These are phyloP conservation scores for Geotrupes spiniger DNA, from an alignment of 2,888 invertebrate species.

Conservation along the genomic window DNA sequence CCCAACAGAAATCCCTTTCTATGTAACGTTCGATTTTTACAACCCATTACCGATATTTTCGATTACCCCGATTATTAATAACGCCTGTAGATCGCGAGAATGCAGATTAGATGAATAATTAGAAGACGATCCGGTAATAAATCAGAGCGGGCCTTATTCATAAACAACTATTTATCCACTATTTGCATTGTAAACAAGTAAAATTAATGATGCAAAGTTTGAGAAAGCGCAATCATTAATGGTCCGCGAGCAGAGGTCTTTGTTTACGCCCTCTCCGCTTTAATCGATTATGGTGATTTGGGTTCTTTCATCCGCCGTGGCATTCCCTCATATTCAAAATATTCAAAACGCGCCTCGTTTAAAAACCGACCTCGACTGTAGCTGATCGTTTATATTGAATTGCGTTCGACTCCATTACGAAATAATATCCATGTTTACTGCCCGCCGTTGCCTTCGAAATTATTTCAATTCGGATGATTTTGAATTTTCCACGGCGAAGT, in stretches of 20 bases:
- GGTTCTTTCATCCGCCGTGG: conserved; percentile 32
- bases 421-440: too few species aligned
- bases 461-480: too few species aligned
- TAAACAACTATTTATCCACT: conserved; percentile 26
- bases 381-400: conserved; percentile 29
- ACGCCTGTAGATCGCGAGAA: too few species aligned
- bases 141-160: conserved; percentile 13
- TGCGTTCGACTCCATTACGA: conserved; percentile 14
- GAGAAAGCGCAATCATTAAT: conserved; percentile 33
- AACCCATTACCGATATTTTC: too few species aligned
- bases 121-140: too few species aligned
- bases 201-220: conserved; percentile 38
- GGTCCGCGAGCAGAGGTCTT: conserved; percentile 26
- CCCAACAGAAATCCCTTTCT: too few species aligned
- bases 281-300: conserved; percentile 34
- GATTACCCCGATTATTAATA: too few species aligned
- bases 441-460: too few species aligned
- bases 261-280: conserved; percentile 31
- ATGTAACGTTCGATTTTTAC: too few species aligned
- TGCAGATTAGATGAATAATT: too few species aligned
- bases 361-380: conserved; percentile 32
- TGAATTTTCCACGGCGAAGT: too few species aligned
- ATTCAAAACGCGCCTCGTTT: conserved; percentile 32
- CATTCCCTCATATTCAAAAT: conserved; percentile 27
- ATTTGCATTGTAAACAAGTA: conserved; percentile 34